phyloP scores from a whole-genome alignment of 1,140 invertebrate species.

The Dolichoris vasculosae region DNA sequence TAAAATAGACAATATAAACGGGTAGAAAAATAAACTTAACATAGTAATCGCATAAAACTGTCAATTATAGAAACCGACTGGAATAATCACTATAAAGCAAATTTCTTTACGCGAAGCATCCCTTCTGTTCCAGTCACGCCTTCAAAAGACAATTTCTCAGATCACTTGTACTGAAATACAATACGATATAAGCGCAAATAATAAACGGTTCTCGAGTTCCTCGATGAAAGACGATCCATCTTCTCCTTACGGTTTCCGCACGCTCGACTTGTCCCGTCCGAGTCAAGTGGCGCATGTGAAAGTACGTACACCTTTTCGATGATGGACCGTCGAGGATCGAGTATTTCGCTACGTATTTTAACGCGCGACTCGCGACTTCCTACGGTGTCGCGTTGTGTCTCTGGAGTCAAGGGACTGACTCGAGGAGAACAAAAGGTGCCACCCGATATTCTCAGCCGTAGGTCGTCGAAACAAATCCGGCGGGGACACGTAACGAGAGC shows the following conservation, averaged over 20 bases:
- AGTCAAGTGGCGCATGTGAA: background rate
- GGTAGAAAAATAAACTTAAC: background rate
- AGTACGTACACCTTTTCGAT: background rate
- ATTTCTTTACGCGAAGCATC: background rate
- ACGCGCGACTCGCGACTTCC: background rate
- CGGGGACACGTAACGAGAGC: slow-evolving; percentile 13
- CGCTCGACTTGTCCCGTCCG: background rate
- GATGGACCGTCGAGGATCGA: background rate
- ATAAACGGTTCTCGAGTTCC: slow-evolving; percentile 37
- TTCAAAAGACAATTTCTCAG: slow-evolving; percentile 34
- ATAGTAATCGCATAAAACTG: background rate
- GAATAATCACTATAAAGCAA: background rate
- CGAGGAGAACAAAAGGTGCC: background rate
- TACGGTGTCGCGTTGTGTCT: background rate
- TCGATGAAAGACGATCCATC: background rate
- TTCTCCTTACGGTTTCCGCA: background rate
- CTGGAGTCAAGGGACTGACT: background rate
- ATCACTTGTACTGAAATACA: slow-evolving; percentile 3
- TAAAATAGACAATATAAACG: no score
- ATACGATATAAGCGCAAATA: slow-evolving; percentile 6
- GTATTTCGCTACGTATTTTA: background rate
- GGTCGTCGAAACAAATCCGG: slow-evolving; percentile 29
- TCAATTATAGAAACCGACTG: background rate
- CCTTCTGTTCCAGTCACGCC: background rate
- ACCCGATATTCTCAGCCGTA: background rate